These are phyloP conservation scores for Diachasma alloeum DNA, from an alignment of 1,140 invertebrate genomes.

Conservation along the genomic window DNA sequence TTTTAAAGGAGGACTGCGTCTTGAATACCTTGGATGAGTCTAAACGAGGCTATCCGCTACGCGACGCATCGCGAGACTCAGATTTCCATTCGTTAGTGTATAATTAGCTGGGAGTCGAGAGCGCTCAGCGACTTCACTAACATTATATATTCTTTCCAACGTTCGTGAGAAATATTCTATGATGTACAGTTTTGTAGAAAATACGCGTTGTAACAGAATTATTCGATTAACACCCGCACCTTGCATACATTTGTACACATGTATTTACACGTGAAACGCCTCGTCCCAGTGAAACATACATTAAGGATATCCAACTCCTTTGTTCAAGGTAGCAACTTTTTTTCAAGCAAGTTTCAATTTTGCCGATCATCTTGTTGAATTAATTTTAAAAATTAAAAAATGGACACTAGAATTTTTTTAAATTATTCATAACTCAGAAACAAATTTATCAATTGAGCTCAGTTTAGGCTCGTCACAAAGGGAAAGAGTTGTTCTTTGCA, in stretches of 20 bases:
- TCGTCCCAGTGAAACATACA: no score
- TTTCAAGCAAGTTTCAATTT: no score
- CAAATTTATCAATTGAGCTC: no score
- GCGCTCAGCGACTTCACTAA: constrained; percentile 6
- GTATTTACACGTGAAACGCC: no score
- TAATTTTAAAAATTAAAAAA: no score
- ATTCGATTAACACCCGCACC: constrained; percentile 13
- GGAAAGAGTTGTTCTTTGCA: no score
- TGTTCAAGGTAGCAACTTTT: no score
- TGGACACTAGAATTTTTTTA: no score
- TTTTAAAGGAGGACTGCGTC: constrained; percentile 30
- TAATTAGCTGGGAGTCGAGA: constrained; percentile 41
- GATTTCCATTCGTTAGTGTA: constrained; percentile 44
- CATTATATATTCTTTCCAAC: constrained; percentile 1
- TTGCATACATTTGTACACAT: not conserved
- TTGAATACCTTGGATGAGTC: constrained; percentile 23
- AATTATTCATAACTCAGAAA: no score
- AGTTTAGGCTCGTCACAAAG: no score
- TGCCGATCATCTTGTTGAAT: no score
- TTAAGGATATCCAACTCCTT: no score
- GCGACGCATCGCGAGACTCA: constrained; percentile 32
- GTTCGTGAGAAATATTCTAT: constrained; percentile 20
- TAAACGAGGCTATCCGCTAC: constrained; percentile 40
- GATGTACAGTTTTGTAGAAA: not conserved
- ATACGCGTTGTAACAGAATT: not conserved